Base-by-base conservation (phyloP, 2,888 invertebrate species). In the Heterodera filipjevi region DNA sequence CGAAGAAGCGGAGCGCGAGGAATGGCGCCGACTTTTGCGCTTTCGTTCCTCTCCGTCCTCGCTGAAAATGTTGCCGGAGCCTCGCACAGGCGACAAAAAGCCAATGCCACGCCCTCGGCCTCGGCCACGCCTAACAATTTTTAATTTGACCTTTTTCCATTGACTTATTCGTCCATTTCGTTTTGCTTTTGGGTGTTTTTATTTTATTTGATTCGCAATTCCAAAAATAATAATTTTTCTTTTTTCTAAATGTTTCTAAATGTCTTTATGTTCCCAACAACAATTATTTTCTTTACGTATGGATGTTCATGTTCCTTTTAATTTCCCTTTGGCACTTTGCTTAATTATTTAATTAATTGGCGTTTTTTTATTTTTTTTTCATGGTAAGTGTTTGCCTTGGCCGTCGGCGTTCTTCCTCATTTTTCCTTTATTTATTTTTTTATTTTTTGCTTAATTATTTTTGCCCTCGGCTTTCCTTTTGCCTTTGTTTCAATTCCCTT, bases 61-160 rank as follows among this genome's bases (percentile, higher is more conserved):
- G 35, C 66, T 59, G 30, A 75, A 75, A 33, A 75, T 75, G 68
- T 64, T 75, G 32, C 75, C 75, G 19, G 75, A 64, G 19, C 75
- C 68, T 8, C 75, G 75, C 44, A 75, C 75, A 35, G 75, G 75
- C 22, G 75, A 75, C 46, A 75, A 32, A 75, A 59, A 75, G 6
- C 59, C 66, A 64, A 44, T 19, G 30, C 49, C 30, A 39, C 35
- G 49, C 22, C 75, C 75, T 32, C 75, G 53, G 22, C 75, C 64
- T 33, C 33, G 14, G 46, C 75, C 44, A 5, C 27, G 68, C 66
- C 66, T 74, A 39, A 49, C 53, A 33, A 8, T 27, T 39, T 73
- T 73, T 3, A 3, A 12, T 49, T 49, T 14, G 19, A 49, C 16
- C 5, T 49, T 39, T 39, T 12, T 12, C 19, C 14, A 16, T 49